Evolutionary conservation across 1,140 invertebrate species (phyloP).

Genomic region (Hypothenemus hampei): DNA sequence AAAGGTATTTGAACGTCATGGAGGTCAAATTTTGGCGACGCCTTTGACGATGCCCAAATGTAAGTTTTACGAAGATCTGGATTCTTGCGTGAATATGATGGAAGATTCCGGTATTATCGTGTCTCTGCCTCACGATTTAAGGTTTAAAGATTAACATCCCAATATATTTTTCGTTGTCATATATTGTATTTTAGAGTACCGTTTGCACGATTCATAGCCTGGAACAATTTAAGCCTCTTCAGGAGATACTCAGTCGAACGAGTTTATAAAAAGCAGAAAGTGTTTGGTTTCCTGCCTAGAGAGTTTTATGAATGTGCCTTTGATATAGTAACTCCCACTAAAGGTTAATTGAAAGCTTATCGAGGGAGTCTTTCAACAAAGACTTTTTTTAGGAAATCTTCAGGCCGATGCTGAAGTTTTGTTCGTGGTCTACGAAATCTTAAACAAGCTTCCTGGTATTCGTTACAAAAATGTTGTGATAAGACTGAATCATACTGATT

Average conservation of each 20-base stretch:
- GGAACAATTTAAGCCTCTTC: slow-evolving; percentile 70
- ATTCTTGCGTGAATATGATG: slow-evolving; percentile 74
- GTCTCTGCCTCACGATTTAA: slow-evolving; percentile 70
- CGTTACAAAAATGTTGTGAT: slow-evolving; percentile 66
- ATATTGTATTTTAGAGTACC: slow-evolving; percentile 51
- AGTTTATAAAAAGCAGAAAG: slow-evolving; percentile 80
- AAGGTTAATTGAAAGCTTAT: slow-evolving; percentile 48
- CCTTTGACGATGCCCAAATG: slow-evolving; percentile 73
- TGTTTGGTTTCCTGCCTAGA: slow-evolving; percentile 79
- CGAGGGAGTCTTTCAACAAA: too few species aligned
- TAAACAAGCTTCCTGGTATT: slow-evolving; percentile 64
- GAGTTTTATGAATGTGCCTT: slow-evolving; percentile 90
- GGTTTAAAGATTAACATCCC: slow-evolving; percentile 30
- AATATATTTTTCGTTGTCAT: not conserved
- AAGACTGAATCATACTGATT: slow-evolving; percentile 75
- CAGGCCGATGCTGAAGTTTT: slow-evolving; percentile 83
- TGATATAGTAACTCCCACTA: slow-evolving; percentile 78
- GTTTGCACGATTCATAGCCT: slow-evolving; percentile 79
- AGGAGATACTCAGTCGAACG: slow-evolving; percentile 81
- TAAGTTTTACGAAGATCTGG: slow-evolving; percentile 51
- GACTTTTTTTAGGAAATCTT: slow-evolving; percentile 56
- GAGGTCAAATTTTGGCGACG: slow-evolving; percentile 67
- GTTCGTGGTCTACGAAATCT: slow-evolving; percentile 70
- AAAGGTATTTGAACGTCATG: slow-evolving; percentile 70
- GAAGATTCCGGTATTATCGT: slow-evolving; percentile 77